Percentiles rank a stretch among this genome's conserved stretches.
Evolutionary conservation across 1,140 invertebrate genomes (phyloP).

Genomic region (Sarcophaga peregrina): DNA sequence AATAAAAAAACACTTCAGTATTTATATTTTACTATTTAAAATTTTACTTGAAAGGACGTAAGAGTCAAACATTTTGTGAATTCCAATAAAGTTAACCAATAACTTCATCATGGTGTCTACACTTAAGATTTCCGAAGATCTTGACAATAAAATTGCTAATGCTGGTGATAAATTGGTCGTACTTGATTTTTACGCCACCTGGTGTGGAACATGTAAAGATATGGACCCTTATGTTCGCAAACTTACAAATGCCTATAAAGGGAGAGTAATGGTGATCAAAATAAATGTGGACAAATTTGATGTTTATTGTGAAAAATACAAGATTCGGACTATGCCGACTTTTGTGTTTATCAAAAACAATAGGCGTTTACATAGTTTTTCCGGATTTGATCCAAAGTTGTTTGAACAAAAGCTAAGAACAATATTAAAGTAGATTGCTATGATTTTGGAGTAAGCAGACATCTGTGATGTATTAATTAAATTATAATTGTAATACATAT

Average conservation of each 20-base stretch:
- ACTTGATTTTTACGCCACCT: conserved; percentile 82
- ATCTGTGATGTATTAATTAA: too few species aligned
- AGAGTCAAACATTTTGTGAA: neutral
- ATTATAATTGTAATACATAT: too few species aligned
- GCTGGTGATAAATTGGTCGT: conserved; percentile 87
- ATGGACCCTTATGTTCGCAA: conserved; percentile 85
- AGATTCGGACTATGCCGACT: conserved; percentile 90
- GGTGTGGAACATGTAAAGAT: conserved; percentile 93
- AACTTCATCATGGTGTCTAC: conserved; percentile 50
- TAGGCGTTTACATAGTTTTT: conserved; percentile 51
- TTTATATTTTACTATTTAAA: conserved; percentile 2
- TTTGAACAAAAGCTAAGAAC: conserved; percentile 4
- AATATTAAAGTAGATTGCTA: neutral
- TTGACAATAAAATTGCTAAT: conserved; percentile 69
- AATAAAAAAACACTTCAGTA: too few species aligned
- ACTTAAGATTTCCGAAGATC: conserved; percentile 68
- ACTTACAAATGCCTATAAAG: conserved; percentile 69
- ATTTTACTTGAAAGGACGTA: neutral
- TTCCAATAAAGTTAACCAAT: too few species aligned
- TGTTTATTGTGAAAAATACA: conserved; percentile 81
- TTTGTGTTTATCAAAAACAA: conserved; percentile 87
- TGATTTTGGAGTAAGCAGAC: neutral
- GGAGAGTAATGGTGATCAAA: conserved; percentile 69
- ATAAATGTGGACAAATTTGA: conserved; percentile 91
- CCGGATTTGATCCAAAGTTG: conserved; percentile 17